A percentile compares a stretch with the other conserved stretches of the same genome.
Evolutionary conservation across 2,888 invertebrate species (phyloP).

Genomic region (Cantharis flavilabris): DNA sequence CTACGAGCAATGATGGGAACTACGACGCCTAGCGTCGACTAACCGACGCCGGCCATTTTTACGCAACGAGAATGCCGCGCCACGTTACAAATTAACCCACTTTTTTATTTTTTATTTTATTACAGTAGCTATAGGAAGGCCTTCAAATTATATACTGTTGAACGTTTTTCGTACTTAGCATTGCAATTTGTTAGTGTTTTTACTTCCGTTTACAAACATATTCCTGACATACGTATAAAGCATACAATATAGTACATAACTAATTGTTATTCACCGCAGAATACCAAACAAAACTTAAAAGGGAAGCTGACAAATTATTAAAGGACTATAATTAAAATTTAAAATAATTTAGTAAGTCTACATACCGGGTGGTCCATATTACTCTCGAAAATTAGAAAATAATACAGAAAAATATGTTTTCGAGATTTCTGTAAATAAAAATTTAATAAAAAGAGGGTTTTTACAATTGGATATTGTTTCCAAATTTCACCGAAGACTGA

Average conservation of each 20-base stretch:
- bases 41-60: conserved; percentile 38
- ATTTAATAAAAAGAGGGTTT: no score
- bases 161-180: neutral
- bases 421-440: no score
- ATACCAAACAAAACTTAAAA: neutral
- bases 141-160: neutral
- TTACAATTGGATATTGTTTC: no score
- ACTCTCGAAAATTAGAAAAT: no score
- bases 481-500: no score
- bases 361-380: no score
- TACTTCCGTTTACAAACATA: conserved; percentile 1
- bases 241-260: neutral
- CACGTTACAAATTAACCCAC: neutral
- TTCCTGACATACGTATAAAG: conserved; percentile 8
- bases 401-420: no score
- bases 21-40: conserved; percentile 42
- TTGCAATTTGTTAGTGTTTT: conserved; percentile 1
- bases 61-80: neutral
- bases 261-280: conserved; percentile 7
- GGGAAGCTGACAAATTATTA: neutral
- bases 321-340: neutral
- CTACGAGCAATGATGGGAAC: conserved; percentile 19
- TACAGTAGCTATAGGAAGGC: neutral
- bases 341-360: neutral
- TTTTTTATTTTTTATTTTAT: neutral